Evolutionary conservation across 2,797 vertebrate species (phyloP), one percentile per base, ranked within the genome.

Genomic region (Trachops cirrhosus): DNA sequence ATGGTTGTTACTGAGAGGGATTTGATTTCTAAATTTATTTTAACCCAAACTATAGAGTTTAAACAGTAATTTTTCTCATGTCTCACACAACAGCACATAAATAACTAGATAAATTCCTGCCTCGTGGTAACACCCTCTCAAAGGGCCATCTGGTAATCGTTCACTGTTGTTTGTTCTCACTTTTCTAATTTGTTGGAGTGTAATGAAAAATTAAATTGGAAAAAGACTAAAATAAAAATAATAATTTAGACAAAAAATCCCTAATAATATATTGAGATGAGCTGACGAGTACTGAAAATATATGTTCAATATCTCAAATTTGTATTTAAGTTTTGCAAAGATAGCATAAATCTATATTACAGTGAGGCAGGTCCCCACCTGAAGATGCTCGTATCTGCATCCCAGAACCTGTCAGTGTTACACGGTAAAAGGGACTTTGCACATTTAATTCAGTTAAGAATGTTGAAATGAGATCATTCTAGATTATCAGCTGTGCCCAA

Each of bases 101-200:
- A 93, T 94, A 95, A 86, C 74, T 83, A 89, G 86, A 74, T 83
- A 77, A 92, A 71, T 52, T 68, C 26, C 57, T 83, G 82, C 39
- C 41, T 82, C 9, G 0, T 86, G 92, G 68, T 32, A 62, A 80
- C 39, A 78, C 22, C 29, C 50, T 71, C 37, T 78, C 54, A 41
- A 92, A 89, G 29, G 54, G 14, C 92, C 89, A 96, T 71, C 96
- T 94, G 96, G 73, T 77, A 86, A 71, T 93, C 52, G 54, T 92
- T 73, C 64, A n/a, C 64, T 59, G 70, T 54, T 54, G 12, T 75
- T 95, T 80, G 67, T 92, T 95, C 44, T 94, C 68, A 59, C 44
- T 86, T 75, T 86, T 71, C 24, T 29, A 70, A 89, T 64, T 67
- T 88, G 54, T 57, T 77, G 79, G 32, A 80, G 64, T 95, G n/a